Percentiles rank a stretch among this genome's conserved stretches.
These are phyloP conservation scores for Drosophila albomicans DNA, from an alignment of 1,140 invertebrate species.

Conservation along the genomic window DNA sequence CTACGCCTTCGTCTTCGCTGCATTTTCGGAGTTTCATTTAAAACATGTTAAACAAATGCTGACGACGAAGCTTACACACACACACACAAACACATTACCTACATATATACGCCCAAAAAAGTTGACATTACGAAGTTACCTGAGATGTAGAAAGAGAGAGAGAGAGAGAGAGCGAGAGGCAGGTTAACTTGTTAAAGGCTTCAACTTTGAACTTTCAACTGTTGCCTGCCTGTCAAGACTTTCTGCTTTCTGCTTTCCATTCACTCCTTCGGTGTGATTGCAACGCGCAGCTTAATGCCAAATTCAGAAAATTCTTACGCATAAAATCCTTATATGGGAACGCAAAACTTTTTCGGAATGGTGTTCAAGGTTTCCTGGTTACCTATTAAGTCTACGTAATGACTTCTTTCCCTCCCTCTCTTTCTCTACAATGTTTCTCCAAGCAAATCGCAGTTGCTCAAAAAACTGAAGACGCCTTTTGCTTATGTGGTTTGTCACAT, in stretches of 20 bases:
- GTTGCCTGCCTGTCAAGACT: slow-evolving; percentile 35
- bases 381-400: slow-evolving; percentile 2
- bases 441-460: background rate
- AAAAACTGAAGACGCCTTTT: too few species aligned
- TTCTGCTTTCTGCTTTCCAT: slow-evolving; percentile 1
- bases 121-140: slow-evolving; percentile 44
- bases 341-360: slow-evolving; percentile 13
- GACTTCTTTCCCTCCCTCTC: background rate
- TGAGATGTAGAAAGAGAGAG: too few species aligned
- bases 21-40: slow-evolving; percentile 54
- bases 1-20: slow-evolving; percentile 16
- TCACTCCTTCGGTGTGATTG: slow-evolving; percentile 5
- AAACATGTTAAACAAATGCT: slow-evolving; percentile 66
- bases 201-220: slow-evolving; percentile 50
- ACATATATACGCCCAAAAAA: slow-evolving; percentile 20
- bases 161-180: background rate
- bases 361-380: slow-evolving; percentile 14
- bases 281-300: slow-evolving; percentile 18
- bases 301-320: slow-evolving; percentile 7
- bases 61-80: slow-evolving; percentile 29
- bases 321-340: slow-evolving; percentile 3
- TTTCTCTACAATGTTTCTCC: background rate
- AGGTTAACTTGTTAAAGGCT: slow-evolving; percentile 45
- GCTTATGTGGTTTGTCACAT: background rate
- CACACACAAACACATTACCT: slow-evolving; percentile 1